Base-by-base conservation (phyloP, 2,113 vertebrate genomes). In the Strigops habroptila region DNA sequence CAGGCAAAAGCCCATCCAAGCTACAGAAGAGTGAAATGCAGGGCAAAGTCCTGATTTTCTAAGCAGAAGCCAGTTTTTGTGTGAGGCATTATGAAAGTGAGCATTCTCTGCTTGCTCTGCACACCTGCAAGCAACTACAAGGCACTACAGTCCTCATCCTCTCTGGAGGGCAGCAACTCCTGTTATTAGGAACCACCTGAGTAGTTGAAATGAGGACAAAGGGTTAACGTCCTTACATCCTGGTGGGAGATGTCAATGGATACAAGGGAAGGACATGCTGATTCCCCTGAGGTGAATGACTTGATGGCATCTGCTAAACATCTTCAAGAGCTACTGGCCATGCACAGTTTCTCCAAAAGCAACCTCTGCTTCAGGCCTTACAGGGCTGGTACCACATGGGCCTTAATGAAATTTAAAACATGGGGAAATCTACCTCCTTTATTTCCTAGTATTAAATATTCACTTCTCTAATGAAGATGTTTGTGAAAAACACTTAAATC, bases 151-250 rank as follows among this genome's bases (percentile, higher is more conserved):
- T 8, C 39, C 70, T 79, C 62, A 46, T 31, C 39, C 39, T 80
- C 39, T 60, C 49, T 7, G 41, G 25, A 76, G 41, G 21, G 39
- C 9, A 59, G n/a, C 0, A 0, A 14, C 22, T 43, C 5, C 24
- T n/a, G 6, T 8, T 35, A 14, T 51, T 25, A 55, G 53, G 44
- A 57, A 33, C n/a, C 44, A 80, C 35, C 9, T 19, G 67, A 80
- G 59, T 16, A 51, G 59, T 2, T 55, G 64, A 49, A 82, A 35
- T 3, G 27, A 59, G 57, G 82, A 73, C 27, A 69, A 73, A 53
- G 28, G 60, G 24, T 17, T 5, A 70, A 48, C 5, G 49, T 55
- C 53, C 90, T 73, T 43, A 74, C 17, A 18, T 6, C 7, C 25
- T 69, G 59, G 53, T 3, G 5, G 63, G 49, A 71, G 48, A 49